A percentile compares a stretch with the other conserved stretches of the same genome.
These are phyloP conservation scores for Vulpes lagopus DNA, from an alignment of 2,113 vertebrate species.

Conservation along the genomic window DNA sequence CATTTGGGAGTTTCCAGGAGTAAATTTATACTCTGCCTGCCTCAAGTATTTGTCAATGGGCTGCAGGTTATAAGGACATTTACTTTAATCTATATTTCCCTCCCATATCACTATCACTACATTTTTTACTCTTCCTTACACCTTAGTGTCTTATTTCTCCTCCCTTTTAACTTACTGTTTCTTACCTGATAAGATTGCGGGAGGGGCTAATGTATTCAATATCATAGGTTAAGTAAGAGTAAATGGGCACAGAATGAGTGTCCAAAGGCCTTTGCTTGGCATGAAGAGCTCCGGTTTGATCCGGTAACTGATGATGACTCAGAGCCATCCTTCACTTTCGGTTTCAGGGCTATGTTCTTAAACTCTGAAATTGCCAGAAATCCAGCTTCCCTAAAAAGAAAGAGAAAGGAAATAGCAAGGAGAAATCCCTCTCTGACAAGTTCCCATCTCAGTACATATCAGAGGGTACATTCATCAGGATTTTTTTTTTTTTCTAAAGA, in stretches of 20 bases:
- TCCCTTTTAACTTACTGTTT: background rate
- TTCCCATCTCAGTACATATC: background rate
- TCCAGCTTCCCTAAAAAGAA: background rate
- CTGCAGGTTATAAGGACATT: background rate
- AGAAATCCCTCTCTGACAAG: background rate
- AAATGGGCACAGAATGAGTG: background rate
- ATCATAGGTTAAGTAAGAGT: background rate
- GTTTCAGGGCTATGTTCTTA: background rate
- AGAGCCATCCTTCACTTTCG: background rate
- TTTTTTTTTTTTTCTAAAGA: background rate
- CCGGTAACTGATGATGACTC: background rate
- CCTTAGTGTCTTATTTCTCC: background rate
- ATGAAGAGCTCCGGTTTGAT: background rate
- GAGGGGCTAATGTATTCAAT: background rate
- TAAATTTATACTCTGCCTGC: background rate
- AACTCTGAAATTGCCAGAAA: background rate
- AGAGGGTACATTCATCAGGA: no score
- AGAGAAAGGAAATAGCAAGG: background rate
- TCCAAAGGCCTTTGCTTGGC: background rate
- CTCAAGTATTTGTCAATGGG: background rate
- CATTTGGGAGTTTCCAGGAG: background rate
- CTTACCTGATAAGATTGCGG: background rate
- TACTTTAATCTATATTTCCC: background rate
- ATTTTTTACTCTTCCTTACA: background rate
- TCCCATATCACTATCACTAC: background rate